Evolutionary conservation across 2,888 invertebrate genomes (phyloP).

Genomic region (Crocallis elinguaria): DNA sequence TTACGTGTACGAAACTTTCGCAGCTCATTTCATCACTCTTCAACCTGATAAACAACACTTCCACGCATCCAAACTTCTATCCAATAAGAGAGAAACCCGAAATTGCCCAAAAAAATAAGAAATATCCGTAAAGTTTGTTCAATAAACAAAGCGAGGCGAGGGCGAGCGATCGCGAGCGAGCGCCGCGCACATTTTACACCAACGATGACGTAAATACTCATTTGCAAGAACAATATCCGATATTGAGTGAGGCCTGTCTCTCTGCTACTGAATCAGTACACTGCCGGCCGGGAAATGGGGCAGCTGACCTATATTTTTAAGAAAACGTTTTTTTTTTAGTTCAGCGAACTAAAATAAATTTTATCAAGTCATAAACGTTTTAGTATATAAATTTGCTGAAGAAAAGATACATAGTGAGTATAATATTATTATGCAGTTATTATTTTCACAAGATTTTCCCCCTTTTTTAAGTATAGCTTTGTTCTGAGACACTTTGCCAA

Average conservation of each 20-base stretch:
- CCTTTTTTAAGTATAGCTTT: no score
- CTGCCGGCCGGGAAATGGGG: slow-evolving; percentile 46
- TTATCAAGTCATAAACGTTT: slow-evolving; percentile 18
- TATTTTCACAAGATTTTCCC: no score
- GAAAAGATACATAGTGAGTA: no score
- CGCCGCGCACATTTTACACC: slow-evolving; percentile 76
- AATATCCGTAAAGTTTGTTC: slow-evolving; percentile 44
- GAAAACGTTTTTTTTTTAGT: neutral
- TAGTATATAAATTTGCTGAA: no score
- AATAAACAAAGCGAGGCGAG: slow-evolving; percentile 47
- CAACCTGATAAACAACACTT: slow-evolving; percentile 26
- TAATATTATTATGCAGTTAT: no score
- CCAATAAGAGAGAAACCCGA: slow-evolving; percentile 39
- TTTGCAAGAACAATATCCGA: slow-evolving; percentile 84
- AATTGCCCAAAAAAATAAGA: slow-evolving; percentile 48
- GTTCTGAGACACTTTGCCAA: no score
- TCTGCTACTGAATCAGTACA: slow-evolving; percentile 54
- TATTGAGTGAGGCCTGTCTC: slow-evolving; percentile 84
- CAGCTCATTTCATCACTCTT: slow-evolving; percentile 23
- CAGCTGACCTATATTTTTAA: slow-evolving; percentile 3
- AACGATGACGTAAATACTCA: slow-evolving; percentile 84
- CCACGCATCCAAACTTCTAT: slow-evolving; percentile 34
- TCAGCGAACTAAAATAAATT: no score
- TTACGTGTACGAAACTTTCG: neutral
- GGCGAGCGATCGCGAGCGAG: slow-evolving; percentile 56